Evolutionary conservation across 2,888 invertebrate species (phyloP), one percentile per base, ranked within the genome.

Genomic region (Andrena bucephala): DNA sequence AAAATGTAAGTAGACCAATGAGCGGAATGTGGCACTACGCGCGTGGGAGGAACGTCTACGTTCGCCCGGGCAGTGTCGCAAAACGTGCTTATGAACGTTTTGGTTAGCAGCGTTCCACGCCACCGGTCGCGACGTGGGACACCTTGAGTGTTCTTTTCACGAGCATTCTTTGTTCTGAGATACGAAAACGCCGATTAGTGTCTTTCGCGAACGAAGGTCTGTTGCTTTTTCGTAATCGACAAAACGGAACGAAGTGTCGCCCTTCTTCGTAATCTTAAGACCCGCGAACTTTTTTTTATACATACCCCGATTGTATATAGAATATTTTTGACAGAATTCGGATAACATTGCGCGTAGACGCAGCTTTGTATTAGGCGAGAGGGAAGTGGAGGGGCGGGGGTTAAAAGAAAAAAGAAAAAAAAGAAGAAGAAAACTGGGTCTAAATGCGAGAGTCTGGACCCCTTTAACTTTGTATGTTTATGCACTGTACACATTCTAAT

Each of bases 401-500:
- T 66, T 68, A 54, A 57, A 29, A 27, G 42, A 13, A 33, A 54
- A 57, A 29, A 27, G 42, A 13, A 33, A 59, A 27, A 60, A 27
- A 66, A 13, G 27, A 20, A 42, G 63, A 79, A 78, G 68, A 48
- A 84, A 73, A 33, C 71, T 80, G 77, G 87, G 77, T 78, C 84
- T 77, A 77, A 67, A 66, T 68, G 48, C n/a, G 13, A 20, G 8
- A 33, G 73, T 71, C 33, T 67, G 52, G 69, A 68, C 79, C 85
- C 82, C 86, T 92, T 89, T 88, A 89, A 90, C 87, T 91, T 91
- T 90, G 85, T 91, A 92, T 91, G 88, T 91, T 88, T 83, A 90
- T 83, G 89, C 90, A 88, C 81, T 74, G 78, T 84, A 88, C 70
- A 86, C 85, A 83, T 85, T 84, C 78, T 81, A 85, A 88, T 70